Evolutionary conservation across 2,888 invertebrate species (phyloP), one percentile per base, ranked within the genome.

Genomic region (Drosophila nigricruria): DNA sequence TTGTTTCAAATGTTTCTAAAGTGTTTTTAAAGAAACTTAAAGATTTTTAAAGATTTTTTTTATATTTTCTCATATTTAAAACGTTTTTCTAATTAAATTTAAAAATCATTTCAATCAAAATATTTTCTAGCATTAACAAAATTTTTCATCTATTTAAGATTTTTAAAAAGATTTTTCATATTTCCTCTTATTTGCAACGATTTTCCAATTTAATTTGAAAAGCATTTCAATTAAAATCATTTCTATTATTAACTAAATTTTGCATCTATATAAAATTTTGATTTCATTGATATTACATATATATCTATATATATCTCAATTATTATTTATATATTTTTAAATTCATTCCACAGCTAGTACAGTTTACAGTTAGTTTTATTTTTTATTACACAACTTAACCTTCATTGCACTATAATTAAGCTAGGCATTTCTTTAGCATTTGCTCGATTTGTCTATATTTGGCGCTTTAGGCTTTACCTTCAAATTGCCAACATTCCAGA

Each of bases 361-460:
- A 43, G 6, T 42, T 38, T 40, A 30, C 40, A 40, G 8, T 27
- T 42, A 23, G 6, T 47, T 47, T 47, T 47, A 27, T 12, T 52
- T 52, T 52, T 20, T 16, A 34, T 66, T 67, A 45, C 34, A 63
- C 60, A 72, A 74, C 57, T 36, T 38, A 61, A 67, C 59, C 71
- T 69, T 73, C 45, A 27, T n/a, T 42, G 27, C 32, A 47, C 47
- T 59, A 63, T 59, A 63, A 62, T 59, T 63, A 63, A 42, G 66
- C 38, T 52, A 52, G 38, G 42, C 49, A 59, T 54, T 69, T 64
- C 32, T 68, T 61, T 58, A 12, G 47, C 57, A 10, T 50, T 25
- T n/a, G 40, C 30, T 30, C 53, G 36, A 69, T 20, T 32, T 58
- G 52, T 9, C 74, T 61, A 74, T 79, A 73, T 73, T 56, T 45